phyloP scores from a whole-genome alignment of 2,888 invertebrate species.

The Drosophila mercatorum region DNA sequence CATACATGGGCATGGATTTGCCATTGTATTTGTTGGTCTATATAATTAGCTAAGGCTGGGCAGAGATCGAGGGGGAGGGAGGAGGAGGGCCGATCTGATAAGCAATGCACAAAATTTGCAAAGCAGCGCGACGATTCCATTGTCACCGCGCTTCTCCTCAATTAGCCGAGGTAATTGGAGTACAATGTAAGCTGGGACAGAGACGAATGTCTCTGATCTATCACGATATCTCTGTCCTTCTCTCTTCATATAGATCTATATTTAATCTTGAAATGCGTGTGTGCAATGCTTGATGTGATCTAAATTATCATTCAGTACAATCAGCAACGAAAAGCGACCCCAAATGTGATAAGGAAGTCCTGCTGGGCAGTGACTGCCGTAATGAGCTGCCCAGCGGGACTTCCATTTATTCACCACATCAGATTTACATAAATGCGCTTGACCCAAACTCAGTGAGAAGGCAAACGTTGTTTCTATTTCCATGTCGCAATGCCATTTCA shows the following conservation, averaged over 20 bases:
- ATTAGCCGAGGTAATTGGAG: constrained; percentile 67
- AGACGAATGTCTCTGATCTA: constrained; percentile 22
- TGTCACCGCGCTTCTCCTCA: constrained; percentile 71
- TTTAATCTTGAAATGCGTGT: constrained; percentile 57
- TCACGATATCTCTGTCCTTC: constrained; percentile 19
- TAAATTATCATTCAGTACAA: constrained; percentile 11
- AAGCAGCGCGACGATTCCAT: constrained; percentile 35
- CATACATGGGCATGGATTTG: neutral
- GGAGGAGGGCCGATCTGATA: constrained; percentile 26
- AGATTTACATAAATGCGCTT: constrained; percentile 65
- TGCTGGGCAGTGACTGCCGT: constrained; percentile 57
- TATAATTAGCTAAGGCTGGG: constrained; percentile 60
- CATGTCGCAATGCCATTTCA: constrained; percentile 19
- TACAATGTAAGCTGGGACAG: constrained; percentile 51
- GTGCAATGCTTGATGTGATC: constrained; percentile 8
- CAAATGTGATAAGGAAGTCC: constrained; percentile 70
- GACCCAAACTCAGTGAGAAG: constrained; percentile 56
- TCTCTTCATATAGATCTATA: constrained; percentile 2
- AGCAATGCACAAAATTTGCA: constrained; percentile 40
- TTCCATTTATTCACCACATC: constrained; percentile 62
- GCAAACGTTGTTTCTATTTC: constrained; percentile 13
- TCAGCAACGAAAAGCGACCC: constrained; percentile 29
- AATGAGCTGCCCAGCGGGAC: constrained; percentile 69
- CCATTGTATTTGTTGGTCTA: constrained; percentile 45
- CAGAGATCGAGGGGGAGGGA: constrained; percentile 6